Evolutionary conservation across 2,888 invertebrate species (phyloP), one percentile per base, ranked within the genome.

Genomic region (Litoditis marina): DNA sequence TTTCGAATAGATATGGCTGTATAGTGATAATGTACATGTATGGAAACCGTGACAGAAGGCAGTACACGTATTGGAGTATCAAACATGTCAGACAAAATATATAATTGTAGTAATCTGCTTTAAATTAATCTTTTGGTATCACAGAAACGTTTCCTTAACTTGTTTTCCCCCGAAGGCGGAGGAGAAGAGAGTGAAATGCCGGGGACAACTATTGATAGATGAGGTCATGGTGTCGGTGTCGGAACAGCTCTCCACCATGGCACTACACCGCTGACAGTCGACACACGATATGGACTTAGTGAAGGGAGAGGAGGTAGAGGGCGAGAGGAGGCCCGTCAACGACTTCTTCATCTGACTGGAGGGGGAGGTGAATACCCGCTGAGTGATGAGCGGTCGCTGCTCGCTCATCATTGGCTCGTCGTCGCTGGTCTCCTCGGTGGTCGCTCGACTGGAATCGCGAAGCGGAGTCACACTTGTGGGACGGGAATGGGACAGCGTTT

Each of bases 91-190:
- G n/a, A n/a, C n/a, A n/a, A n/a, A 47, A 22, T 32, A 31, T 16
- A 31, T 47, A 57, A 11, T 49, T 49, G 57, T 57, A 57, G 30
- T 27, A 19, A 39, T 27, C 28, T 42, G 22, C 19, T 25, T 47
- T 32, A 25, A 46, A 19, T 42, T 55, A 25, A n/a, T n/a, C n/a
- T n/a, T n/a, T n/a, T n/a, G n/a, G 4, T 13, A 31, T 56, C 62
- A 72, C 60, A 72, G 61, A 52, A 72, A 72, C n/a, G 71, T 72
- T 53, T 72, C 71, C 52, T 69, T 72, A 31, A 72, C 65, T 34
- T 44, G 42, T 19, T 50, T 50, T 3, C 60, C 34, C 34, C 69
- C 68, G 50, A 65, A 44, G 36, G 60, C 7, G 46, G 27, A 30
- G 34, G 53, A 54, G 49, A 62, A 36, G 42, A 63, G 28, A 52